A percentile compares a stretch with the other conserved stretches of the same genome.
Evolutionary conservation across 2,113 vertebrate genomes (phyloP).

Genomic region (Colaptes auratus): DNA sequence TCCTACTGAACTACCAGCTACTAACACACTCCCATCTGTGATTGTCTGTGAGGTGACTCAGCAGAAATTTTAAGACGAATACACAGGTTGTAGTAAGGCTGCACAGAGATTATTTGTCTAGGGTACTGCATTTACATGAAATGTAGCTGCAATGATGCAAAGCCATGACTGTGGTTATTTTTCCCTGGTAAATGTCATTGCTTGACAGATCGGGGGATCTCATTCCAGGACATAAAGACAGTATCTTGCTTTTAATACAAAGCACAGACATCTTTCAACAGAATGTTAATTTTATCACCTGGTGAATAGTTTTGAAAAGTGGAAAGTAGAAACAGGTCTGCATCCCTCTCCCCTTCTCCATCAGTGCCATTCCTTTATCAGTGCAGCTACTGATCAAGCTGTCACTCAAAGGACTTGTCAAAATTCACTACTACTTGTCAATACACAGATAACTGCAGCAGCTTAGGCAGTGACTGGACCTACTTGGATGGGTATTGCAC

Average conservation of each 20-base stretch:
- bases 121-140: neutral
- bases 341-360: neutral
- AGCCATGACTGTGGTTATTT: neutral
- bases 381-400: neutral
- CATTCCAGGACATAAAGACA: neutral
- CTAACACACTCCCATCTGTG: neutral
- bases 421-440: neutral
- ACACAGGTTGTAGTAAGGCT: neutral
- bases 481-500: neutral
- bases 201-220: neutral
- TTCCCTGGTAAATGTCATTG: neutral
- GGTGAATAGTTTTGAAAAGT: neutral
- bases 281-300: neutral
- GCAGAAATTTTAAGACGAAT: neutral
- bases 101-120: neutral
- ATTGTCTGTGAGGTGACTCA: neutral
- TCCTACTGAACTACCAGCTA: neutral
- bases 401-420: neutral
- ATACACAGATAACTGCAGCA: fast-evolving
- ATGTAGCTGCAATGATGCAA: neutral
- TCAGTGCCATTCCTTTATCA: neutral
- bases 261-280: neutral
- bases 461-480: neutral
- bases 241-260: neutral
- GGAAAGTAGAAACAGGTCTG: neutral